Percentiles rank a stretch among this genome's conserved stretches.
phyloP scores from a whole-genome alignment of 2,113 vertebrate genomes.

The Tonatia bakeri region DNA sequence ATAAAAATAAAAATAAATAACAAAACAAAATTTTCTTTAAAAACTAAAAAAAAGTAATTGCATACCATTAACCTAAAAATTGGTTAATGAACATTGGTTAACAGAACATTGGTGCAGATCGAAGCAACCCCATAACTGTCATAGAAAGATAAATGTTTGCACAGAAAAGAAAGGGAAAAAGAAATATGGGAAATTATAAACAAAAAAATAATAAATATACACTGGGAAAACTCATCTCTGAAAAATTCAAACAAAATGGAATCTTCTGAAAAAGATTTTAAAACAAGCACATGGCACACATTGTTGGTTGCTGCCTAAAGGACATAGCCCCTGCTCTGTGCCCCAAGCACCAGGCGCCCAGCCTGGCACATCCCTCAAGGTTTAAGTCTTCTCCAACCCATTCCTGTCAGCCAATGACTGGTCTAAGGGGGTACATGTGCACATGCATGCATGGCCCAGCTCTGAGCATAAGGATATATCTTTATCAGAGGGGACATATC shows the following conservation, averaged over 20 bases:
- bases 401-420: neutral
- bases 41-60: neutral
- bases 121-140: neutral
- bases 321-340: fast-evolving
- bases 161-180: neutral
- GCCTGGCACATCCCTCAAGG: neutral
- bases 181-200: neutral
- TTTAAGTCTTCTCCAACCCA: neutral
- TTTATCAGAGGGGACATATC: too few relatives aligned
- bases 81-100: neutral
- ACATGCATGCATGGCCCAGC: too few relatives aligned
- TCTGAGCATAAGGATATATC: neutral
- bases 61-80: neutral
- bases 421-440: neutral
- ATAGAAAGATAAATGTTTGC: neutral
- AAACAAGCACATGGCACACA: neutral
- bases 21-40: too few relatives aligned
- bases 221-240: neutral
- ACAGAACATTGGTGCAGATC: neutral
- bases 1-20: too few relatives aligned
- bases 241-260: neutral
- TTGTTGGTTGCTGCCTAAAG: neutral
- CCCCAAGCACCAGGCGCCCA: fast-evolving
- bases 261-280: neutral
- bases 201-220: neutral